Base-by-base conservation (phyloP, 2,888 invertebrate genomes). In the Halictus quadricinctus region DNA sequence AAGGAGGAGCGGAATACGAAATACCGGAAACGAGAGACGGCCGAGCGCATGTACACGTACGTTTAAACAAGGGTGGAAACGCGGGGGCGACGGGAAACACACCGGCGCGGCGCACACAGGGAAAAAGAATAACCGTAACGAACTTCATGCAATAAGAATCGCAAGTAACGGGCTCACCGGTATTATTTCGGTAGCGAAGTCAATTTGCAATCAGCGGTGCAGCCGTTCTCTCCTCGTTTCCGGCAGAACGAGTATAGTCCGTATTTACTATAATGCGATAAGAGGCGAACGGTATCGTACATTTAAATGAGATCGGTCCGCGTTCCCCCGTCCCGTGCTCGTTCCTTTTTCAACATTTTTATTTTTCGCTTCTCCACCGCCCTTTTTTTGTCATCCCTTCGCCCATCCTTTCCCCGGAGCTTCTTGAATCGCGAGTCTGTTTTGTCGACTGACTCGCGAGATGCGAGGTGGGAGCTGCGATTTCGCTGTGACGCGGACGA, bases 261-360 rank as follows among this genome's bases (percentile, higher is more conserved):
- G 93, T 92, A 92, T 93, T 93, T 93, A 93, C 91, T 92, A 93
- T 93, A 93, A 93, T 93, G 91, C 92, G 93, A 92, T 93, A 93
- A 93, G 92, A 91, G 92, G 87, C 89, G 91, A 88, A 89, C 88
- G 87, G 89, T 92, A 92, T 92, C 91, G 92, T 92, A 92, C 93
- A 93, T 92, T 91, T 90, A 92, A 93, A 93, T 92, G 92, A 93
- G 90, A 85, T 83, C 66, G 18, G 69, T 66, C 66, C 79, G 81
- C 70, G 29, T 64, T 70, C 50, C 8, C 43, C 75, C 36, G 58
- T 66, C 69, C 64, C 48, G 10, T 58, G 58, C 58, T 43, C 76
- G 36, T n/a, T 50, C 69, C 66, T 41, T 69, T 36, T 36, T 41
- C 41, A 36, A 13, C 48, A 15, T 77, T 54, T 75, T 74, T 82